A percentile compares a stretch with the other conserved stretches of the same genome.
phyloP scores from a whole-genome alignment of 1,140 invertebrate species.

The Drosophila sproati region DNA sequence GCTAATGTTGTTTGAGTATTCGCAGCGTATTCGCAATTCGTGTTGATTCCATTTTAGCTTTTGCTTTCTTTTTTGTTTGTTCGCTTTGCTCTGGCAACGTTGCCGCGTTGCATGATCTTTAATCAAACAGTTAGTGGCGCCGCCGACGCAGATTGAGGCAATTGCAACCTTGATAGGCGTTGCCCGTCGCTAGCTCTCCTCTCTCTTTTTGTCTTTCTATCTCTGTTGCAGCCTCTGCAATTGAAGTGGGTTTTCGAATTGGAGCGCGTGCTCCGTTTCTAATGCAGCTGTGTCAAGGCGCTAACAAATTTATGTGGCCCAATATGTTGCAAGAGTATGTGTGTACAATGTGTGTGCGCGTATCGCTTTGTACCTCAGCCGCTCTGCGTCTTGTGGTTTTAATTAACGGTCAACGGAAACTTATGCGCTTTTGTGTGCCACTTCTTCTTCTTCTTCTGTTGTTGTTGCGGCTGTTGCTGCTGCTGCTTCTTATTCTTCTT shows the following conservation, averaged over 20 bases:
- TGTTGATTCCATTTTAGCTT: not conserved
- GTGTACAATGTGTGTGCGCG: constrained; percentile 5
- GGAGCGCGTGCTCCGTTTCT: constrained; percentile 66
- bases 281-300: constrained; percentile 73
- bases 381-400: constrained; percentile 63
- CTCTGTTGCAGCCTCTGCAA: not conserved
- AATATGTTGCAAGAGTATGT: constrained; percentile 12
- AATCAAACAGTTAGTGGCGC: constrained; percentile 75
- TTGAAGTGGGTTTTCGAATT: constrained; percentile 51
- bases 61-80: constrained; percentile 10
- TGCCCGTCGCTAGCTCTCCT: constrained; percentile 8
- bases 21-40: constrained; percentile 11
- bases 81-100: constrained; percentile 7
- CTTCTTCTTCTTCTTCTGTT: constrained; percentile 19
- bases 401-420: constrained; percentile 80
- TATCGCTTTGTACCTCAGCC: constrained; percentile 2
- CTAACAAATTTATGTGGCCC: constrained; percentile 70
- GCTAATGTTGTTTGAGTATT: not conserved
- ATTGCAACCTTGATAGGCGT: constrained; percentile 71
- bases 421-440: constrained; percentile 72
- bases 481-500: constrained; percentile 33
- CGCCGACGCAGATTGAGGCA: constrained; percentile 69
- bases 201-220: not conserved
- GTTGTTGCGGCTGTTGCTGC: not conserved
- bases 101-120: constrained; percentile 49